These are phyloP conservation scores for Azorinus chamasolen DNA, from an alignment of 2,888 invertebrate genomes.

Conservation along the genomic window DNA sequence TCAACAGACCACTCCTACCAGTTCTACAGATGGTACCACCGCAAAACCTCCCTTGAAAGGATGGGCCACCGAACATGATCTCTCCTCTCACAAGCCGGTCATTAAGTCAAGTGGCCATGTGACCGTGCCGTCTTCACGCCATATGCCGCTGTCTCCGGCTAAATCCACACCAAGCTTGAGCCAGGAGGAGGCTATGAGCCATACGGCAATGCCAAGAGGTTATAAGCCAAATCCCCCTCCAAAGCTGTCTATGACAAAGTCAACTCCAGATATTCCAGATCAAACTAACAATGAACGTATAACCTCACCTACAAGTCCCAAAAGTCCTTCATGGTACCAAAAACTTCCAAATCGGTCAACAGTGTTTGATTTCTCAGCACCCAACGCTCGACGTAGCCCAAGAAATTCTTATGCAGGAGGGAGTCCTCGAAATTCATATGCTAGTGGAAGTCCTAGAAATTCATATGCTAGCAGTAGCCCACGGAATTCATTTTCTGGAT, in stretches of 20 bases:
- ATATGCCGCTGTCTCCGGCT: conserved; percentile 69
- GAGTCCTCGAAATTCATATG: conserved; percentile 53
- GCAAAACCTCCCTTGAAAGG: conserved; percentile 58
- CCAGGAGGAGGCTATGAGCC: conserved; percentile 49
- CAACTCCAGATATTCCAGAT: conserved; percentile 64
- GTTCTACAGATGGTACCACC: conserved; percentile 12
- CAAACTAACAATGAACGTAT: conserved; percentile 54
- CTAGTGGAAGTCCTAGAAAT: conserved; percentile 56
- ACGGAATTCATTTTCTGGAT: conserved; percentile 53
- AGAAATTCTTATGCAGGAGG: conserved; percentile 56
- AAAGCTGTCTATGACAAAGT: conserved; percentile 56
- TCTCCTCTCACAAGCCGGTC: conserved; percentile 48
- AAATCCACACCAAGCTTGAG: conserved; percentile 76
- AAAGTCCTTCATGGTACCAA: conserved; percentile 62
- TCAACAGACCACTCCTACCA: conserved; percentile 3
- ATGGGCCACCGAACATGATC: conserved; percentile 67
- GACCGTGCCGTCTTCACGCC: conserved; percentile 34
- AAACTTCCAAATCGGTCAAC: conserved; percentile 55
- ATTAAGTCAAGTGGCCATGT: conserved; percentile 57
- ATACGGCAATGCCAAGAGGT: conserved; percentile 28
- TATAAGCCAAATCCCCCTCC: conserved; percentile 48
- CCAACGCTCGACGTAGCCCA: conserved; percentile 42
- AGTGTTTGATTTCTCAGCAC: conserved; percentile 53
- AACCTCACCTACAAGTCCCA: conserved; percentile 63
- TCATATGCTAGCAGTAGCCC: conserved; percentile 57